These are phyloP conservation scores for Micrasema minimum DNA, from an alignment of 1,140 invertebrate genomes.

Conservation along the genomic window DNA sequence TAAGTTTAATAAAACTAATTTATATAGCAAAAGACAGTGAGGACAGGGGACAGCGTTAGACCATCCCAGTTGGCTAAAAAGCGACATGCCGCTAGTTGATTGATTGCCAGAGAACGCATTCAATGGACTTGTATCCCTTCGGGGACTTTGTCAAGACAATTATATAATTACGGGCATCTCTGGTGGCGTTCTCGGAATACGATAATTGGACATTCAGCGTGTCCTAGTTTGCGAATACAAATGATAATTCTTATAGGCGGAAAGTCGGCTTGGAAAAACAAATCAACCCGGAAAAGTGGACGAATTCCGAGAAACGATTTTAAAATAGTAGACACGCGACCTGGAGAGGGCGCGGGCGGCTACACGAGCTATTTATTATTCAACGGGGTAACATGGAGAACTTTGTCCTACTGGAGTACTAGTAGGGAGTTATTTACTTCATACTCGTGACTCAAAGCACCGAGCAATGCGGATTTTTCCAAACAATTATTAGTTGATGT, in stretches of 20 bases:
- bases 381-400: neutral
- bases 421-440: too few species aligned
- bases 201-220: constrained; percentile 12
- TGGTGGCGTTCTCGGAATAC: constrained; percentile 20
- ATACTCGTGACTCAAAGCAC: too few species aligned
- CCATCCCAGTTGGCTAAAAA: neutral
- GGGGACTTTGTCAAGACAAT: constrained; percentile 10
- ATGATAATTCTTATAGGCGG: neutral
- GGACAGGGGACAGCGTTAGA: too few species aligned
- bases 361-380: constrained; percentile 12
- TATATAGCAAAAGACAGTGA: too few species aligned
- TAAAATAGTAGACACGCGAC: constrained; percentile 26
- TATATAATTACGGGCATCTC: constrained; percentile 12
- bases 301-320: constrained; percentile 29
- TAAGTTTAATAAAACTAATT: too few species aligned
- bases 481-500: too few species aligned
- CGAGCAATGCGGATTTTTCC: too few species aligned
- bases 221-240: constrained; percentile 18
- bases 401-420: neutral
- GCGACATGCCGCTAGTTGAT: neutral
- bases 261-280: constrained; percentile 10
- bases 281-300: constrained; percentile 28
- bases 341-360: neutral
- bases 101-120: constrained; percentile 1
- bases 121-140: neutral